A percentile compares a stretch with the other conserved stretches of the same genome.
Evolutionary conservation across 2,888 invertebrate genomes (phyloP).

Genomic region (Heteromurus nitidus): DNA sequence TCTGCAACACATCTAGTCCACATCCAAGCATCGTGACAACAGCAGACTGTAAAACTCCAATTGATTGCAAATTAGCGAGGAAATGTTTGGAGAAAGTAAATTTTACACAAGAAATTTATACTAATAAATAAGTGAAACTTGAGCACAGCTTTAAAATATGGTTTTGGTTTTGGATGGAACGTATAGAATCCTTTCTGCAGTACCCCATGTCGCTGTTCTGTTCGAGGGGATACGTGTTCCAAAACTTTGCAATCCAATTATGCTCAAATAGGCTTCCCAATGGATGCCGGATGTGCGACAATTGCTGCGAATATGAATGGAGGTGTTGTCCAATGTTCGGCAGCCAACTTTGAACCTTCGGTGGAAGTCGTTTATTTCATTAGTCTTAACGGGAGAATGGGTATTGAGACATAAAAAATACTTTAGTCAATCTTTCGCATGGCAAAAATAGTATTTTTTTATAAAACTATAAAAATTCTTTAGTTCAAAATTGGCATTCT

Average conservation of each 20-base stretch:
- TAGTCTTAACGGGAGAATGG: conserved; percentile 45
- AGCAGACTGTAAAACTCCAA: conserved; percentile 37
- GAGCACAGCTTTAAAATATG: background rate
- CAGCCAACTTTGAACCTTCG: conserved; percentile 46
- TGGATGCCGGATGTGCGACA: conserved; percentile 42
- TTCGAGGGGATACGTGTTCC: conserved; percentile 53
- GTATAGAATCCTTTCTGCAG: conserved; percentile 55
- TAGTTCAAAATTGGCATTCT: conserved; percentile 59
- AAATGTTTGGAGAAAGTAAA: conserved; percentile 60
- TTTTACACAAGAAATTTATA: background rate
- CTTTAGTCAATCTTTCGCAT: too few relatives aligned
- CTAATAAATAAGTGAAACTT: background rate
- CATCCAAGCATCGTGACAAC: conserved; percentile 46
- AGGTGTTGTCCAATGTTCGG: conserved; percentile 59
- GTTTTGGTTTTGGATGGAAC: conserved; percentile 10
- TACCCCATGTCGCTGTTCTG: conserved; percentile 48
- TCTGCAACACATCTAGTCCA: conserved; percentile 56
- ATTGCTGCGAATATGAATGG: conserved; percentile 56
- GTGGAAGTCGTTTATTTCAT: conserved; percentile 57
- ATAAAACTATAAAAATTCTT: background rate
- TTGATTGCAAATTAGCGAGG: conserved; percentile 49
- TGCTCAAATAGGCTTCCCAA: conserved; percentile 55
- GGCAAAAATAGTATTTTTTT: background rate
- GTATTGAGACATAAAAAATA: too few relatives aligned
- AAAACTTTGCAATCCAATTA: conserved; percentile 53